Percentiles rank a stretch among this genome's conserved stretches.
Conservation (phyloP, 2,797 vertebrate genomes). For the Anableps anableps region DNA sequence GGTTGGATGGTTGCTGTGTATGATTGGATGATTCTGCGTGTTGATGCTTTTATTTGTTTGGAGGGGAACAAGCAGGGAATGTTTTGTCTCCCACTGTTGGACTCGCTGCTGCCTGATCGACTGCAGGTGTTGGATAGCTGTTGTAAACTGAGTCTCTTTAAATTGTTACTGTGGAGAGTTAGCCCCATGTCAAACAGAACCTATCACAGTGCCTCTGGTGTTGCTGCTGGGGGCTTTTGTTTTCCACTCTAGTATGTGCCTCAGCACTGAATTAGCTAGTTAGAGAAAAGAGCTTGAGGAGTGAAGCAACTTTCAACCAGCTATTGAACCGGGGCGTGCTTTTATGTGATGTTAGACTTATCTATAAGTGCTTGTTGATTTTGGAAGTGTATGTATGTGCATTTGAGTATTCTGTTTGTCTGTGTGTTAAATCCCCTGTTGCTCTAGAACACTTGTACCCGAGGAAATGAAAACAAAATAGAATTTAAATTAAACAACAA, state of each 20-base stretch:
- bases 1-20: not conserved
- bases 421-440: not conserved
- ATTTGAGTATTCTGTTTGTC: constrained; percentile 3
- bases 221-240: constrained; percentile 52
- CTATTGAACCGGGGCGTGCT: constrained; percentile 4
- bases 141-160: constrained; percentile 43
- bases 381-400: constrained; percentile 24
- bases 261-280: constrained; percentile 57
- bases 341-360: constrained; percentile 8
- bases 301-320: constrained; percentile 25
- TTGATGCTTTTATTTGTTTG: constrained; percentile 10
- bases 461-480: not conserved
- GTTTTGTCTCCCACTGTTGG: constrained; percentile 33
- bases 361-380: not conserved
- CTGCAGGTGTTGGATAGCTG: constrained; percentile 19
- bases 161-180: constrained; percentile 31
- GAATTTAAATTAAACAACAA: not conserved
- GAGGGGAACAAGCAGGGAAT: not conserved
- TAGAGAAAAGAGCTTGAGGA: constrained; percentile 36
- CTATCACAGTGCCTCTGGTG: constrained; percentile 25
- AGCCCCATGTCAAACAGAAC: constrained; percentile 38
- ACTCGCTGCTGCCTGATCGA: constrained; percentile 7
- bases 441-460: not conserved
- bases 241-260: constrained; percentile 61
- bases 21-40: not conserved